Conservation (phyloP, 2,797 vertebrate species). For the Acanthis flammea region DNA sequence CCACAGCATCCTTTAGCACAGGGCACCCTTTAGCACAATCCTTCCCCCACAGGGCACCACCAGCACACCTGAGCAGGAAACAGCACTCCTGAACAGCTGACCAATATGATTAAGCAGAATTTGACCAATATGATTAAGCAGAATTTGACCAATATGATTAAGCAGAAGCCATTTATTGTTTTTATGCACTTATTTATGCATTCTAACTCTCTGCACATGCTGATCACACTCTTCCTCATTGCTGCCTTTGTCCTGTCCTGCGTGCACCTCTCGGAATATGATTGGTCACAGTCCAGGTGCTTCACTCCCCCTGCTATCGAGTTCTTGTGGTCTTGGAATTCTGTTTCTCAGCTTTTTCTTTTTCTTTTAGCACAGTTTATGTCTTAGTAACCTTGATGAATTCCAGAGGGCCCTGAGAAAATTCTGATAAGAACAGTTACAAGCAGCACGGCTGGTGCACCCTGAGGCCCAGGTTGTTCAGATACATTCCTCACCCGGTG, state of each 20-base stretch:
- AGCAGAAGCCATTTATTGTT: neutral
- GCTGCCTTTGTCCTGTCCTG: neutral
- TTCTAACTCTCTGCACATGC: neutral
- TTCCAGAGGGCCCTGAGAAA: neutral
- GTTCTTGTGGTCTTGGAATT: neutral
- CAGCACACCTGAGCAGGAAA: rapidly evolving
- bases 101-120: neutral
- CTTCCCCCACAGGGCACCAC: neutral
- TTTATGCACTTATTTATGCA: neutral
- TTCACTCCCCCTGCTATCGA: neutral
- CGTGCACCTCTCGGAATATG: neutral
- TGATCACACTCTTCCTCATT: neutral
- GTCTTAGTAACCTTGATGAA: neutral
- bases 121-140: neutral
- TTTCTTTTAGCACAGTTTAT: neutral
- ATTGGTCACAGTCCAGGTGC: neutral
- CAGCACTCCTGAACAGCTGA: neutral
- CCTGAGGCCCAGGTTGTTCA: neutral
- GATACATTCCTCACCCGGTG: rapidly evolving
- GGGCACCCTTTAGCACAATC: too few relatives aligned
- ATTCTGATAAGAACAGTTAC: neutral
- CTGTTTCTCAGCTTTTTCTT: neutral
- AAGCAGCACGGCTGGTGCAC: neutral
- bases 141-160: neutral
- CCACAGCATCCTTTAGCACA: neutral